Percentiles rank a stretch among this genome's conserved stretches.
Conservation (phyloP, 2,888 invertebrate species). For the Cyclophora punctaria region DNA sequence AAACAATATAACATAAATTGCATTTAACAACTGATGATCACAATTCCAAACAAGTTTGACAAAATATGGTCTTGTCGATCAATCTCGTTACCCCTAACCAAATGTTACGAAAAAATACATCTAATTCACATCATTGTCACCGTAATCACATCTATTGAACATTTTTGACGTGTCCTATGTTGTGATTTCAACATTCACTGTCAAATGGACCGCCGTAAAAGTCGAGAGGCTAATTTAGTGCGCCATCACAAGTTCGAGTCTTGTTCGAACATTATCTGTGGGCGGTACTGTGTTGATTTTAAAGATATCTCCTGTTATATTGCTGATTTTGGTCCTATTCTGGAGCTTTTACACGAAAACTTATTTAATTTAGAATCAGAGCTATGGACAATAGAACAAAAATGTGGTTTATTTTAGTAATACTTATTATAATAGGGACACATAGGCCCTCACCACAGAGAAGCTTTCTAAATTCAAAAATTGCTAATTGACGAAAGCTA, state of each 20-base stretch:
- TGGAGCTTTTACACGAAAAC: constrained; percentile 3
- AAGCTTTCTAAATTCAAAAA: too few relatives aligned
- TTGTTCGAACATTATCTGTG: constrained; percentile 50
- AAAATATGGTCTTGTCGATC: constrained; percentile 1
- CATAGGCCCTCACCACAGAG: too few relatives aligned
- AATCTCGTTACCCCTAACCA: constrained; percentile 1
- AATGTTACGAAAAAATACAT: constrained; percentile 4
- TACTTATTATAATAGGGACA: too few relatives aligned
- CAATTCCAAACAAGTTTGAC: constrained; percentile 3
- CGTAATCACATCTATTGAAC: constrained; percentile 40
- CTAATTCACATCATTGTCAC: constrained; percentile 22
- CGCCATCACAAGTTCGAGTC: constrained; percentile 44
- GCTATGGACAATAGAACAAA: background rate
- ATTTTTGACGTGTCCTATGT: constrained; percentile 29
- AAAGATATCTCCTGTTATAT: constrained; percentile 42
- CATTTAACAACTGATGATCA: background rate
- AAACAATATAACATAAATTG: too few relatives aligned
- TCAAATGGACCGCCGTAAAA: constrained; percentile 57
- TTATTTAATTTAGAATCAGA: background rate
- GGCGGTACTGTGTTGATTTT: constrained; percentile 55
- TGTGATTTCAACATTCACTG: constrained; percentile 44
- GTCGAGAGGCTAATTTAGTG: constrained; percentile 55
- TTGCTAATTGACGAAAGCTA: too few relatives aligned
- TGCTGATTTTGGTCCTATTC: constrained; percentile 28
- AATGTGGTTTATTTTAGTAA: too few relatives aligned